Conservation (phyloP, 2,888 invertebrate species). For the Pristionchus fissidentatus region DNA sequence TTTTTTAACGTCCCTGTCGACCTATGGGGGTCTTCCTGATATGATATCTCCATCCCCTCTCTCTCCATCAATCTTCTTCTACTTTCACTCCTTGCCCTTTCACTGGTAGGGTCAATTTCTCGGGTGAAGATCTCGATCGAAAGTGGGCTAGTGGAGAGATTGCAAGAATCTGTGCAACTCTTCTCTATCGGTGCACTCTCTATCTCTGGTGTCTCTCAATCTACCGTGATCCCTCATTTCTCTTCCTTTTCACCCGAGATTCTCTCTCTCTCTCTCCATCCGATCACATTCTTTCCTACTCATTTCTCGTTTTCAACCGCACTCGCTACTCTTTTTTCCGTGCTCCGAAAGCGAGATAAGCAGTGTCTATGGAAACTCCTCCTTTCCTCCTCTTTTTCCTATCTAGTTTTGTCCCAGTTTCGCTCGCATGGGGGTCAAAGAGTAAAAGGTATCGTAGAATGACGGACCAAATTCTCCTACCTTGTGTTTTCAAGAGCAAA, state of each 20-base stretch:
- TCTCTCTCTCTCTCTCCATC: constrained; percentile 10
- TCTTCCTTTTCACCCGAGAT: no score
- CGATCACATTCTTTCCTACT: constrained; percentile 10
- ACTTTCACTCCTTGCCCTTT: constrained; percentile 18
- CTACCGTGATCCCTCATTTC: no score
- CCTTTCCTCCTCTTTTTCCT: background rate
- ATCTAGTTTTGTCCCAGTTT: constrained; percentile 23
- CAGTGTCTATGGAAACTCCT: constrained; percentile 13
- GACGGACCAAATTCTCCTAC: no score
- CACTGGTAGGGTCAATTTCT: constrained; percentile 27
- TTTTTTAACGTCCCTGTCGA: background rate
- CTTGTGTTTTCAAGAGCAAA: no score
- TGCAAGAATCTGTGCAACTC: background rate
- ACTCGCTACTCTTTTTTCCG: no score
- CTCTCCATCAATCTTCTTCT: background rate
- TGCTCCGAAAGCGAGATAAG: no score
- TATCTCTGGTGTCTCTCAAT: constrained; percentile 1
- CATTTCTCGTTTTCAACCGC: constrained; percentile 25
- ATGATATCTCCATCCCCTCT: background rate
- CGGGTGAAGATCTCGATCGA: constrained; percentile 22
- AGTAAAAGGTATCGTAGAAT: no score
- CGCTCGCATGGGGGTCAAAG: no score
- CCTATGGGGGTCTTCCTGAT: background rate
- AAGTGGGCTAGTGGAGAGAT: constrained; percentile 11
- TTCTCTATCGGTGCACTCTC: constrained; percentile 28